Evolutionary conservation across 2,113 vertebrate species (phyloP).

Genomic region (Pelusios castaneus): DNA sequence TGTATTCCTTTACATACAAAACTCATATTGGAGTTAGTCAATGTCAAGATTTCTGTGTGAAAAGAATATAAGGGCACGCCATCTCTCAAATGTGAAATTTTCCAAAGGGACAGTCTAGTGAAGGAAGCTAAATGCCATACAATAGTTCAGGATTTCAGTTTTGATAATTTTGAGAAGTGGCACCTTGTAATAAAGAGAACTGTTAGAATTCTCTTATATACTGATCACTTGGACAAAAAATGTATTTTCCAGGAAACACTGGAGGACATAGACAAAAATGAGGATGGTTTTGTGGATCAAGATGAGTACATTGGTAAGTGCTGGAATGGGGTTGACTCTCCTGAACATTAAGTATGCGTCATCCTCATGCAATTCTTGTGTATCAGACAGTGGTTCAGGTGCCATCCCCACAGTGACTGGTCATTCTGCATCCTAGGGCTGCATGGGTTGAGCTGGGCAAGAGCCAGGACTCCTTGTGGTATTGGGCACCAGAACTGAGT

Average conservation of each 20-base stretch:
- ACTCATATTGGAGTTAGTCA: neutral
- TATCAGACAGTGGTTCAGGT: neutral
- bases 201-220: neutral
- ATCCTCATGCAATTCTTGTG: neutral
- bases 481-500: neutral
- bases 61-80: neutral
- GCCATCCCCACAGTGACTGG: neutral
- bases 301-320: constrained; percentile 95
- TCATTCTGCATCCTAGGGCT: neutral
- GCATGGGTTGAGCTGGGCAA: neutral
- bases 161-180: neutral
- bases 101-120: fast-evolving
- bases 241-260: constrained; percentile 89
- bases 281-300: constrained; percentile 94
- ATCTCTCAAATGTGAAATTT: neutral
- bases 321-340: neutral
- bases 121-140: neutral
- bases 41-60: neutral
- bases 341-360: neutral
- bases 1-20: neutral
- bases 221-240: constrained; percentile 4
- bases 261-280: constrained; percentile 97
- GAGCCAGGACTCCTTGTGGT: neutral
- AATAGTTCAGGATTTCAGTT: neutral
- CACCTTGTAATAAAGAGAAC: neutral